Conservation (phyloP, 1,140 invertebrate genomes). For the Vollenhovia emeryi region DNA sequence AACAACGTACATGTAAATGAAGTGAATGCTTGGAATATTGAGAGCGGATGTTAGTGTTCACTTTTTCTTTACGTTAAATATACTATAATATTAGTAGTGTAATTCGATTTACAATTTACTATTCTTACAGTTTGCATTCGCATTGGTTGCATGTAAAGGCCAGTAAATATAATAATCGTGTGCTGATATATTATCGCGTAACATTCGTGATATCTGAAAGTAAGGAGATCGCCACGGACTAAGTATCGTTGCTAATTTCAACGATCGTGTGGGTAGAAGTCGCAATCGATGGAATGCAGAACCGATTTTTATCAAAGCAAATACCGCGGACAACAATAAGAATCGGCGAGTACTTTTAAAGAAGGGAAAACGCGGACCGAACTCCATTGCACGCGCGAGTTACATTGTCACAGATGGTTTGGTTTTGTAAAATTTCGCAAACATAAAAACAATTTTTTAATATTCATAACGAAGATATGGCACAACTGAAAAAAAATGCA, state of each 20-base stretch:
- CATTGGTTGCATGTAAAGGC: conserved; percentile 65
- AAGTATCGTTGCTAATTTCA: conserved; percentile 45
- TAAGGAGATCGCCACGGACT: conserved; percentile 31
- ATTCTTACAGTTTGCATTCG: conserved; percentile 78
- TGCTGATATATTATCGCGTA: conserved; percentile 55
- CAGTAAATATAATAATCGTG: conserved; percentile 65
- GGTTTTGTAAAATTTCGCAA: conserved; percentile 28
- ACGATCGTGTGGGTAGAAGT: conserved; percentile 22
- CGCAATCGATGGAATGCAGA: conserved; percentile 68
- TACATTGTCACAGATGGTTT: background rate
- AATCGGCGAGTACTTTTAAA: conserved; percentile 4
- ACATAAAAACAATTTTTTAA: conserved; percentile 27
- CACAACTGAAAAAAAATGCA: conserved; percentile 68
- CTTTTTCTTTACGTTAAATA: conserved; percentile 78
- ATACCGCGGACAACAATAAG: conserved; percentile 6
- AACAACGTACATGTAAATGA: conserved; percentile 83
- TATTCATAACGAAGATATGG: conserved; percentile 65
- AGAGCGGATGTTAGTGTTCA: conserved; percentile 81
- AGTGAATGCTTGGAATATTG: conserved; percentile 83
- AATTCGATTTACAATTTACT: conserved; percentile 82
- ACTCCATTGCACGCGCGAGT: conserved; percentile 30
- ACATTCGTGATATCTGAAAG: conserved; percentile 40
- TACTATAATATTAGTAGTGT: conserved; percentile 82
- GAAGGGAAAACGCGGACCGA: conserved; percentile 27
- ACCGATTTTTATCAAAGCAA: conserved; percentile 57